Evolutionary conservation across 2,797 vertebrate species (phyloP).

Genomic region (Gobionotothen gibberifrons): DNA sequence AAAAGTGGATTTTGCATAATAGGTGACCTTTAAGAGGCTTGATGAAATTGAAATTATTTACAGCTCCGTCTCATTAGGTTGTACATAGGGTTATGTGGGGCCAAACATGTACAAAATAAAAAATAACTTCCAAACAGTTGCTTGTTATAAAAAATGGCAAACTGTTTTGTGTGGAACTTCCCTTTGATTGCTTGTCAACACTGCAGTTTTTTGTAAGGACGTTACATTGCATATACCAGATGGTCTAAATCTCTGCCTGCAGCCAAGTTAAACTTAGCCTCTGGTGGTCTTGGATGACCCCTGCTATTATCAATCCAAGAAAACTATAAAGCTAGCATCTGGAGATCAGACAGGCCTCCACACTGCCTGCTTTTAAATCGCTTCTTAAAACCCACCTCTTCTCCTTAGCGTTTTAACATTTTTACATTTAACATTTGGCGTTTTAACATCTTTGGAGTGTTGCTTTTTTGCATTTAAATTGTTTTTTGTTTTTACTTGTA

Average conservation of each 20-base stretch:
- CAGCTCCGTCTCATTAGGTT: conserved; percentile 13
- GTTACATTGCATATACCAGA: conserved; percentile 31
- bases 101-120: conserved; percentile 20
- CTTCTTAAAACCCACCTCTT: no score
- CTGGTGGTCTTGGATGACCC: conserved; percentile 52
- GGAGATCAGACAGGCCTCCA: no score
- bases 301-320: conserved; percentile 30
- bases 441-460: no score
- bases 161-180: conserved; percentile 25
- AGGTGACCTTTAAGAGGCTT: no score
- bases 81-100: conserved; percentile 1
- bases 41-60: conserved; percentile 3
- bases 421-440: no score
- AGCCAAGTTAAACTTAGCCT: conserved; percentile 61
- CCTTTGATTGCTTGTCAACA: conserved; percentile 12
- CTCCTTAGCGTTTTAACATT: no score
- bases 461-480: no score
- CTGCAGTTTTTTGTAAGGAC: conserved; percentile 3
- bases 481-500: no score
- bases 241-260: conserved; percentile 25
- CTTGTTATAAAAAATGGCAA: conserved; percentile 1
- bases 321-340: conserved; percentile 39
- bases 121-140: conserved; percentile 15
- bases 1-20: no score
- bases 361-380: no score